Base-by-base conservation (phyloP, 2,888 invertebrate species). In the Melinopterus prodromus region DNA sequence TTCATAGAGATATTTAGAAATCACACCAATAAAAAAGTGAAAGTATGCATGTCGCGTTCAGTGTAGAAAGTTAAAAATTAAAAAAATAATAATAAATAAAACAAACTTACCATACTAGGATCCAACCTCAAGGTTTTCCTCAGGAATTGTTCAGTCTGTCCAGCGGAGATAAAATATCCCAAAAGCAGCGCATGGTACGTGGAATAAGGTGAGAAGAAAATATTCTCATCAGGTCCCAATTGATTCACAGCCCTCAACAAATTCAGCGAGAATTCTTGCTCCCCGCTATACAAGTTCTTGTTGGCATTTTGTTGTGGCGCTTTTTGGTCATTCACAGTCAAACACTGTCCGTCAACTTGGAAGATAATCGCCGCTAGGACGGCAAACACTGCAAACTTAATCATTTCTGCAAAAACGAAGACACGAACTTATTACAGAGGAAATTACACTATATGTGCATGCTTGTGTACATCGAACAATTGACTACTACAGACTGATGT, bases 171-270 rank as follows among this genome's bases (percentile, higher is more conserved):
- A 86, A 96, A 96, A 87, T 96, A 97, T 0, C 95, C 95, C 82
- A 97, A 90, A 76, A 94, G 88, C 53, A 97, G 87, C 0, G 96
- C 94, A 84, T 96, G 95, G 86, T 96, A 95, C 14, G 97, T 93
- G 83, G 96, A 97, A 90, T 95, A 95, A 0, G 97, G 97, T 6
- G 97, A 97, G 89, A 96, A 96, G 91, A 97, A 96, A 70, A 97
- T 90, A 88, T 97, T 97, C 83, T 94, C 94, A 71, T 92, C 90
- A 0, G 93, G 92, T 82, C 93, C 92, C 35, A 88, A 80, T 16
- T 92, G 92, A 83, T 94, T 93, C 82, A 94, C 92, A 16, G 93
- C 91, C 83, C 93, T 92, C 84, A 97, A 90, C 78, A 95, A 90
- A 76, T 93, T 92, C 77, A 96, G 88, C 0, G 95, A 94, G 86